phyloP scores from a whole-genome alignment of 2,797 vertebrate genomes.

The Odontamblyopus lacepedii region DNA sequence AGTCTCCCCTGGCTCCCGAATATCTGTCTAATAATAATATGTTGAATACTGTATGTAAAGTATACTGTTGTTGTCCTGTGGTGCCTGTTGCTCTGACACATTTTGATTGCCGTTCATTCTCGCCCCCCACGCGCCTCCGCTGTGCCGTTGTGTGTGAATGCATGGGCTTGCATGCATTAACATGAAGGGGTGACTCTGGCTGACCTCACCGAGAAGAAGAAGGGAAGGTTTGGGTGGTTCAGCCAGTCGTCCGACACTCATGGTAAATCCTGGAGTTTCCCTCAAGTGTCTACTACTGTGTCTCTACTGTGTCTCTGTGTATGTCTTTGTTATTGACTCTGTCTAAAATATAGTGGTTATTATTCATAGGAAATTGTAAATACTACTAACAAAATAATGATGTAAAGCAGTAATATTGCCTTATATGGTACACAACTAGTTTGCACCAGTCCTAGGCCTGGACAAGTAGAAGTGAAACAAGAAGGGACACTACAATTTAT shows the following conservation, averaged over 20 bases:
- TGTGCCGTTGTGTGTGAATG: slow-evolving; percentile 83
- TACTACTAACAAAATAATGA: neutral
- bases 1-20: slow-evolving; percentile 63
- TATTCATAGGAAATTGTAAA: neutral
- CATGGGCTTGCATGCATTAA: slow-evolving; percentile 87
- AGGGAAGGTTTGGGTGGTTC: slow-evolving; percentile 95
- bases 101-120: slow-evolving; percentile 80
- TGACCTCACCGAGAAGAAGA: slow-evolving; percentile 97
- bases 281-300: slow-evolving; percentile 51
- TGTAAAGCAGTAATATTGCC: neutral
- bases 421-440: neutral
- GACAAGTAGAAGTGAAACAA: neutral
- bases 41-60: slow-evolving; percentile 70
- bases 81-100: slow-evolving; percentile 78
- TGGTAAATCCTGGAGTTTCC: slow-evolving; percentile 88
- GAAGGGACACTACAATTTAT: neutral
- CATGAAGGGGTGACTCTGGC: slow-evolving; percentile 94
- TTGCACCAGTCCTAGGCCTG: neutral
- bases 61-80: slow-evolving; percentile 65
- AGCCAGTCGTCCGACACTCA: slow-evolving; percentile 94
- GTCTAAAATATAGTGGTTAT: neutral
- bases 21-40: slow-evolving; percentile 71
- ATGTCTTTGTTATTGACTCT: neutral
- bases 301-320: slow-evolving; percentile 23
- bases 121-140: slow-evolving; percentile 66